Base-by-base conservation (phyloP, 2,113 vertebrate species). In the Gymnocephalus cernua region DNA sequence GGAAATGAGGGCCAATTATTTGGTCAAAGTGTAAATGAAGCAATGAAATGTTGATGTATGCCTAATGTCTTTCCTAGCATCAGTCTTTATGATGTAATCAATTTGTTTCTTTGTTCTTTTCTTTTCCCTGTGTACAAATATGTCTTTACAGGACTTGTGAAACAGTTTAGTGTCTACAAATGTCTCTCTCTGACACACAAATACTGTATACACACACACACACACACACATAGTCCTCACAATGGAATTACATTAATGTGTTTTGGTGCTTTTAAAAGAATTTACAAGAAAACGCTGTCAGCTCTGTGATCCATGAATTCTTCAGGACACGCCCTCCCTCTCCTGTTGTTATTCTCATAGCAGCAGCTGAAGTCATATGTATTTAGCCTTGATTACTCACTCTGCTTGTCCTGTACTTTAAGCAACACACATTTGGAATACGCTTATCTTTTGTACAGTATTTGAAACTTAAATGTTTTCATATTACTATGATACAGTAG, bases 301-400 rank as follows among this genome's bases (percentile, higher is more conserved):
- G 66, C 64, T 67, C 64, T 81, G 53, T 79, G 75, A 84, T 79
- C 70, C 68, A 48, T 25, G 44, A 81, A 70, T 72, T 82, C 66
- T 77, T 63, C 19, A 29, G 21, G 57, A 77, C 53, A 48, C 58
- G 1, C 58, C 71, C 75, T 41, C 41, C 18, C 9, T 16, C 38
- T 51, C 57, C 56, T 25, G 74, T 50, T 81, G 1, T 51, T 74
- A 63, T 74, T 74, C 64, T 66, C 64, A 54, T 61, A 61, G 18
- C 48, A 61, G 64, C 70, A 79, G 38, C 59, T 83, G 59, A 71
- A 79, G 66, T 72, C 72, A 70, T 35, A 9, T 44, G 45, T 54
- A 61, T 59, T 56, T 51, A 69, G 10, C 69, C 54, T 54, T 10
- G 62, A 74, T 68, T 35, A 69, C 68, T 75, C 25, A 59, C 38